Base-by-base conservation (phyloP, 1,140 invertebrate species). In the Pygmarrhopalites habei region DNA sequence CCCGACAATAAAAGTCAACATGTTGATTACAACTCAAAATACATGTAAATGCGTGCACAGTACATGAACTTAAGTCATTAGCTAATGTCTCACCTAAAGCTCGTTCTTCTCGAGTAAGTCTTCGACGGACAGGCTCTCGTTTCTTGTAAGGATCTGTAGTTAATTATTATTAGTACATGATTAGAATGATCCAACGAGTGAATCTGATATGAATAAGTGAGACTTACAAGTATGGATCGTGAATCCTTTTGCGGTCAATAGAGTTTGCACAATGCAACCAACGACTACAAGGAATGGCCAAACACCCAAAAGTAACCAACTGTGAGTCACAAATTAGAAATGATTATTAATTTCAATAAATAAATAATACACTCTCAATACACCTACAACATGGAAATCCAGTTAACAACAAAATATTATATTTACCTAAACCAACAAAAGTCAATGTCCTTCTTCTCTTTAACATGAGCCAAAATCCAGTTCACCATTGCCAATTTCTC, bases 361-460 rank as follows among this genome's bases (percentile, higher is more conserved):
- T n/a, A n/a, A n/a, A n/a, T n/a, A n/a, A n/a, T n/a, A n/a, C n/a
- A n/a, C n/a, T n/a, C n/a, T n/a, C n/a, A n/a, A n/a, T n/a, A n/a
- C n/a, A n/a, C n/a, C n/a, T n/a, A n/a, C n/a, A n/a, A n/a, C n/a
- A n/a, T n/a, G n/a, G n/a, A n/a, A n/a, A n/a, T n/a, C n/a, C n/a
- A n/a, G n/a, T n/a, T n/a, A n/a, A n/a, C n/a, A n/a, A n/a, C n/a
- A n/a, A n/a, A n/a, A n/a, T n/a, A n/a, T n/a, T n/a, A n/a, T n/a
- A n/a, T n/a, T n/a, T n/a, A n/a, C n/a, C n/a, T n/a, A n/a, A 85
- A 85, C 79, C 86, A 87, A 73, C 86, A 88, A 23, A 68, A 68
- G 26, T 68, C 66, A 28, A 49, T 58, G 25, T 62, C 58, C 41
- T 53, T 58, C 47, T 62, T 62, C 30, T 56, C 66, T 47, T 68